Evolutionary conservation across 2,888 invertebrate genomes (phyloP), one percentile per base, ranked within the genome.

Genomic region (Drosophila lutescens): DNA sequence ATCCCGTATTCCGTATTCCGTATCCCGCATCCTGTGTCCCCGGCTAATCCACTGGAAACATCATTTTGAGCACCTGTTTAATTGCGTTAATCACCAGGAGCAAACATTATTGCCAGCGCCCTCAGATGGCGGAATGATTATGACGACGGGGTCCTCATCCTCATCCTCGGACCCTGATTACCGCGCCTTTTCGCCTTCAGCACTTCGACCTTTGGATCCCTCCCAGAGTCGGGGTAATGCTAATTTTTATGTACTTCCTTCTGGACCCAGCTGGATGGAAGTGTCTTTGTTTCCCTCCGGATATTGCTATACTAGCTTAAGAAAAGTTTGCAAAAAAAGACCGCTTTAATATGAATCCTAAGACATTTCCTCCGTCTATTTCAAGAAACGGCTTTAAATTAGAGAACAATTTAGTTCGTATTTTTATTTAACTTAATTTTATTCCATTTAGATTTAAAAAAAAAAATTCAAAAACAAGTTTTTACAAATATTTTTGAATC

Each of bases 11-110:
- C n/a, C 17, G 9, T 26, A 41, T 26, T 2, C 26, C 26, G 26
- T 34, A 41, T 43, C 46, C 55, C 36, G 46, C 46, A 23, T 53
- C 51, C 70, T 49, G 56, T 43, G 56, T 67, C 61, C 66, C 56
- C 17, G 74, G 55, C 79, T 90, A 90, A 91, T 90, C 89, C 86
- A 86, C 57, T 82, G 81, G 80, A 84, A 91, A 89, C 88, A 85
- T 82, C 90, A 90, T 90, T 91, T 81, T 78, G 88, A 91, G 89
- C 90, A 90, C 91, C 91, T 90, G 90, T 85, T 89, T 91, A 90
- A 91, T 91, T 91, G 89, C 90, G 83, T 88, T 90, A 90, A 91
- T 91, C 90, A 88, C 86, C 84, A 73, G 71, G 53, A 84, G 81
- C 87, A 84, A 86, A 77, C 83, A 78, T 83, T 84, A 84, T 80